These are phyloP conservation scores for Tipula unca DNA, from an alignment of 2,888 invertebrate genomes.

Conservation along the genomic window DNA sequence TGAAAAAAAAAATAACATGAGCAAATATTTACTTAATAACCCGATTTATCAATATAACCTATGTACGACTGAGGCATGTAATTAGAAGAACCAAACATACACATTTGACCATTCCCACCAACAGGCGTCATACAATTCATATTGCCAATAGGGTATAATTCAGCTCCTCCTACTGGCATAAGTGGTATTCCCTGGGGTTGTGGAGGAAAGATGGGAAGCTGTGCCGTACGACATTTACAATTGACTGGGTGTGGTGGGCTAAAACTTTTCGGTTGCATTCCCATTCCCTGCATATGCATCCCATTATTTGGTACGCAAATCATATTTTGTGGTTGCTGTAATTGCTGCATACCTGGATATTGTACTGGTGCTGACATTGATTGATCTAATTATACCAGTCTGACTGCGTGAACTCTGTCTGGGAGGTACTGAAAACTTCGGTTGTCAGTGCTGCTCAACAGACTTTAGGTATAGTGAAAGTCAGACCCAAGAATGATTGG, in stretches of 20 bases:
- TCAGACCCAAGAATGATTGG: no score
- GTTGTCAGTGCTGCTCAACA: no score
- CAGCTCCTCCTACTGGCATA: neutral
- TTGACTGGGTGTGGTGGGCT: neutral
- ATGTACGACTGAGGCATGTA: neutral
- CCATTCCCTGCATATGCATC: neutral
- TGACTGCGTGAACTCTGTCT: no score
- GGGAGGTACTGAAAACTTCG: no score
- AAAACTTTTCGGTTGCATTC: neutral
- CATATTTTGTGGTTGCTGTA: neutral
- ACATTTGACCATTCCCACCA: neutral
- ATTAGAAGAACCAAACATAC: neutral
- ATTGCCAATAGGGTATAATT: neutral
- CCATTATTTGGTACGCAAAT: neutral
- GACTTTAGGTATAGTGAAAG: no score
- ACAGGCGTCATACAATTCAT: neutral
- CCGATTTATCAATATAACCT: neutral
- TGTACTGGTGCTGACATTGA: no score
- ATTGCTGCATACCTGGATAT: no score
- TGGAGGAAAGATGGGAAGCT: neutral
- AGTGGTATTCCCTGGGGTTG: neutral
- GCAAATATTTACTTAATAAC: neutral
- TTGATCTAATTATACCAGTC: no score
- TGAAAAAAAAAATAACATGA: neutral
- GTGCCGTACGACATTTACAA: neutral